Base-by-base conservation (phyloP, 2,888 invertebrate genomes). In the Nymphalis polychloros region DNA sequence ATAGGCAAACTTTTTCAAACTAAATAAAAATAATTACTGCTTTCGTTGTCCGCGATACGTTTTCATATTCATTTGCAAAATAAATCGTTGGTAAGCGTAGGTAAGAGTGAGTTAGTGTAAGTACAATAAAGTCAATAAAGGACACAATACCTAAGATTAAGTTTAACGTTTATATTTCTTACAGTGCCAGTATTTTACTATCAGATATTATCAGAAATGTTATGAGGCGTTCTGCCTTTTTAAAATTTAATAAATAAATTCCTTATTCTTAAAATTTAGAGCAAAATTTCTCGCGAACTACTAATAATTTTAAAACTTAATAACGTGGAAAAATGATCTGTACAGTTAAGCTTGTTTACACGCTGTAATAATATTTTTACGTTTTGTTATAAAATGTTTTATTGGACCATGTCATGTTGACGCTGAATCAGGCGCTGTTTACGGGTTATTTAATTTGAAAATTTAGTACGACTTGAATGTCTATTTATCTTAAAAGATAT, bases 251-350 rank as follows among this genome's bases (percentile, higher is more conserved):
- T 41, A 41, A 41, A 41, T 13, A 3, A 68, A 63, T 64, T 74
- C 68, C 69, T 73, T 73, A 72, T 72, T 69, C 68, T 59, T 61
- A 64, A 67, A 69, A 72, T 2, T 41, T 41, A 64, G 66, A 63
- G 65, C 68, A 72, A 63, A 68, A 67, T 71, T 67, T 52, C 48
- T 52, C 63, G 63, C 55, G 59, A 62, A 72, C 64, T 67, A 48
- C 59, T 41, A 67, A 60, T 68, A n/a, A 62, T 62, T 52, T 67
- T 63, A 67, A 52, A 70, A 68, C 64, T 69, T 70, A 63, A 67
- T 60, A 62, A 61, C 59, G 63, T 65, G 60, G 67, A 35, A 50
- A 57, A 8, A 53, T 61, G 57, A 61, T 57, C 57, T 64, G 46
- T 16, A 47, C 23, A 19, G 53, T 41, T 55, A 53, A 49, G 52